Base-by-base conservation (phyloP, 2,888 invertebrate species). In the Athalia circularis region DNA sequence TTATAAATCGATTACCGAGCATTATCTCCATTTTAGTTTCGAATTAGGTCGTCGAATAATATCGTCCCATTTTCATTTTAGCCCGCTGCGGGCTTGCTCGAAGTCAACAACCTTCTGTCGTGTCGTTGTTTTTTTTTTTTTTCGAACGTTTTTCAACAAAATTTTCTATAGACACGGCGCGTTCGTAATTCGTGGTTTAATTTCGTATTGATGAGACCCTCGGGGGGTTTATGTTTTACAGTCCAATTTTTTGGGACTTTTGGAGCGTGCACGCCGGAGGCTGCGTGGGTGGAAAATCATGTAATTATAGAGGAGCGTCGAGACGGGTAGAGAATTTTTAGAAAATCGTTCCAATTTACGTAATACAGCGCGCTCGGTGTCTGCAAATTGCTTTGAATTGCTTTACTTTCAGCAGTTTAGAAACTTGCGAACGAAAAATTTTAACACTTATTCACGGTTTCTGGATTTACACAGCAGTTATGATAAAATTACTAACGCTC, bases 211-310 rank as follows among this genome's bases (percentile, higher is more conserved):
- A 72, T 72, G 57, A 72, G 70, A 54, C 70, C 70, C 62, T 45
- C 62, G 47, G 59, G 75, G 62, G 45, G 8, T 59, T 57, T n/a
- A 11, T 70, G 5, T 54, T 29, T 29, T 6, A 47, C 59, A 9
- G 48, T 50, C 11, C 62, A n/a, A 9, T 4, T 50, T 62, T 62
- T 62, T 5, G 8, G 47, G 61, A 62, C 5, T 68, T 68, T 59
- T 11, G 61, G 50, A 75, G 62, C 75, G 75, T 75, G 75, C 75
- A 11, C 62, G 75, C 75, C 75, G 13, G 7, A 64, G 75, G 75
- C 75, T 75, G 75, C 75, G 75, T 75, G 62, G 75, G 75, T 75
- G 75, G 75, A 64, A 75, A 75, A 75, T 75, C 50, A 75, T 62
- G n/a, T 75, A 75, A 75, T 75, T 64, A 29, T 13, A 75, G 75